phyloP scores from a whole-genome alignment of 2,888 invertebrate species.

The Cephus sareptanus region DNA sequence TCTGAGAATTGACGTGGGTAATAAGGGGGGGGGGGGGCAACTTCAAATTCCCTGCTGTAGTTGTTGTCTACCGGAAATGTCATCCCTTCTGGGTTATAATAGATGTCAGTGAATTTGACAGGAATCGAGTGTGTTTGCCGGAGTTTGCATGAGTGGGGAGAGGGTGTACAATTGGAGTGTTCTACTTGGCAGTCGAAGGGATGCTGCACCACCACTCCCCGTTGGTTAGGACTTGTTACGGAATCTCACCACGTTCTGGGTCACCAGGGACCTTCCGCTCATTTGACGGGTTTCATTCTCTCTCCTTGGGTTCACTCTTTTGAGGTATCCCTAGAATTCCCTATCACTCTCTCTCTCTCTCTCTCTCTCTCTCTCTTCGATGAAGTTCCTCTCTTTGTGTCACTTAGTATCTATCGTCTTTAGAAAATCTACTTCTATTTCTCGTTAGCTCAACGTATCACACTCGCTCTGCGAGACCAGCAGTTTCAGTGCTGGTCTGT shows the following conservation, averaged over 20 bases:
- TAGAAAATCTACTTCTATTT: conserved; percentile 4
- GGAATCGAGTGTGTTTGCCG: neutral
- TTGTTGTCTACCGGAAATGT: neutral
- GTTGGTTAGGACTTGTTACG: neutral
- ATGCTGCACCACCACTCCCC: conserved; percentile 8
- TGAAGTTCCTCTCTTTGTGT: neutral
- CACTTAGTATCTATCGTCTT: conserved; percentile 3
- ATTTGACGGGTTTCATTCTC: neutral
- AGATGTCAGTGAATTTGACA: neutral
- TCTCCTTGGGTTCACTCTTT: neutral
- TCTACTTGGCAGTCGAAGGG: conserved; percentile 23
- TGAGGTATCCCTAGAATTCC: conserved; percentile 3
- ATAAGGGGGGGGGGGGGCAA: neutral
- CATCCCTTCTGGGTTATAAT: neutral
- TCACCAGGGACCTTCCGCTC: neutral
- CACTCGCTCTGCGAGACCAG: neutral
- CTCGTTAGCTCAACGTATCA: neutral
- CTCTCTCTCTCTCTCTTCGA: neutral
- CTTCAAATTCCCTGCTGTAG: neutral
- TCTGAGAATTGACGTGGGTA: neutral
- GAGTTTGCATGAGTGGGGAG: neutral
- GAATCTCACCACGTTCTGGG: conserved; percentile 1
- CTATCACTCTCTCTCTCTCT: conserved; percentile 7
- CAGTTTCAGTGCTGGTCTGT: neutral
- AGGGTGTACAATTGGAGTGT: conserved; percentile 17